Base-by-base conservation (phyloP, 2,797 vertebrate species). In the Sebastes hopkinsi region DNA sequence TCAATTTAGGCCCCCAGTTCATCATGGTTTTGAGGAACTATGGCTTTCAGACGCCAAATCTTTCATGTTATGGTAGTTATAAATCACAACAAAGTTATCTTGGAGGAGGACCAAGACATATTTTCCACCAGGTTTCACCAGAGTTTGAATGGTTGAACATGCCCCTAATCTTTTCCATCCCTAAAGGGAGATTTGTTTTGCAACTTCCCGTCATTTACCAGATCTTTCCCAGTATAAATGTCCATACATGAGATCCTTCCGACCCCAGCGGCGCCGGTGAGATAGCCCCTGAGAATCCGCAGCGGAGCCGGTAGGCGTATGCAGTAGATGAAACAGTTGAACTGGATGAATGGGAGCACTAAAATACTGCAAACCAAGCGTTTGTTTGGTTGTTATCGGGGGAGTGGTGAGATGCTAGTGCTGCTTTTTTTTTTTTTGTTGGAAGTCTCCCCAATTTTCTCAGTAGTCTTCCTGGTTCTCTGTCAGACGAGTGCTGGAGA, bases 211-310 rank as follows among this genome's bases (percentile, higher is more conserved):
- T 79, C 52, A 59, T 56, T 60, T 75, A 20, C 66, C 60, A 68
- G 10, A 60, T 54, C 22, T 34, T 65, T 7, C 58, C 22, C 69
- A 11, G 6, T 22, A 16, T 38, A 34, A 64, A 30, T 67, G 75
- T 56, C 58, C 27, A 5, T 10, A 27, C 38, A 36, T 34, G 46
- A 74, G 58, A 65, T 58, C 64, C 34, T 22, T 75, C 42, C 52
- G 67, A 58, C 69, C 38, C 67, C 59, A n/a, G 50, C 25, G 6
- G 74, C 29, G 65, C 77, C 61, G 16, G 80, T 5, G 70, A 77
- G 86, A 87, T 93, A 89, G 92, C 92, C 92, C 91, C 75, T 92
- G 93, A 93, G 91, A 93, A 93, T 92, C 90, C 0, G 65, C 74
- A 64, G 64, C 50, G 10, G 78, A 86, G 77, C 62, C 79, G 0